phyloP scores from a whole-genome alignment of 2,797 vertebrate genomes.

The Sebastes alutus region DNA sequence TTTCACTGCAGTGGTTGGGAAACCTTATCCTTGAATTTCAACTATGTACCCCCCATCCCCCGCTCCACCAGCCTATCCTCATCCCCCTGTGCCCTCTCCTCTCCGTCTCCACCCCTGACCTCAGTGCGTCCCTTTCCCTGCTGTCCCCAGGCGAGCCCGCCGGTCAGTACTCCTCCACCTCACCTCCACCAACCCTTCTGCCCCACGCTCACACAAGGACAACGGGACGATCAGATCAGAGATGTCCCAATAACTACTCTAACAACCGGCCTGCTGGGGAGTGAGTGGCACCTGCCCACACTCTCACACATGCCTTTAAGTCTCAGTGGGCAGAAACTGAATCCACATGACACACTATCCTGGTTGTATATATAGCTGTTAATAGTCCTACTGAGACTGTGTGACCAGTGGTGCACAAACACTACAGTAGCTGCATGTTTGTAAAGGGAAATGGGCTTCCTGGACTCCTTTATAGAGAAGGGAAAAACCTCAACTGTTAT shows the following conservation, averaged over 20 bases:
- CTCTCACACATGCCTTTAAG: slow-evolving; percentile 32
- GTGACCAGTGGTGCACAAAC: slow-evolving; percentile 34
- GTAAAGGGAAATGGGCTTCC: slow-evolving; percentile 32
- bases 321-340: slow-evolving; percentile 67
- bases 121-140: slow-evolving; percentile 40
- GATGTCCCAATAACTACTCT: slow-evolving; percentile 13
- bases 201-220: not conserved
- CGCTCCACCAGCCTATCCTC: slow-evolving; percentile 41
- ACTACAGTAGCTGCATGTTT: slow-evolving; percentile 32
- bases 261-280: not conserved
- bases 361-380: slow-evolving; percentile 80
- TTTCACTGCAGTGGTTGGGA: slow-evolving; percentile 78
- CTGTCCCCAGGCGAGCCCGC: slow-evolving; percentile 32
- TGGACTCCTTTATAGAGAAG: slow-evolving; percentile 19
- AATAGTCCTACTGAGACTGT: slow-evolving; percentile 67
- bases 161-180: not conserved
- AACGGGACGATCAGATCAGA: slow-evolving; percentile 4
- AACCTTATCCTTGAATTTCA: slow-evolving; percentile 84
- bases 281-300: slow-evolving; percentile 26
- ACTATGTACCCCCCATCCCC: slow-evolving; percentile 54
- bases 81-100: slow-evolving; percentile 40
- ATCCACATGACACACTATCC: slow-evolving; percentile 72
- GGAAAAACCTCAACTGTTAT: not conserved
- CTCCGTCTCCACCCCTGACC: slow-evolving; percentile 53
- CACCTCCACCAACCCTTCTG: not conserved